A percentile compares a stretch with the other conserved stretches of the same genome.
phyloP scores from a whole-genome alignment of 2,113 vertebrate genomes.

The Fulica atra region DNA sequence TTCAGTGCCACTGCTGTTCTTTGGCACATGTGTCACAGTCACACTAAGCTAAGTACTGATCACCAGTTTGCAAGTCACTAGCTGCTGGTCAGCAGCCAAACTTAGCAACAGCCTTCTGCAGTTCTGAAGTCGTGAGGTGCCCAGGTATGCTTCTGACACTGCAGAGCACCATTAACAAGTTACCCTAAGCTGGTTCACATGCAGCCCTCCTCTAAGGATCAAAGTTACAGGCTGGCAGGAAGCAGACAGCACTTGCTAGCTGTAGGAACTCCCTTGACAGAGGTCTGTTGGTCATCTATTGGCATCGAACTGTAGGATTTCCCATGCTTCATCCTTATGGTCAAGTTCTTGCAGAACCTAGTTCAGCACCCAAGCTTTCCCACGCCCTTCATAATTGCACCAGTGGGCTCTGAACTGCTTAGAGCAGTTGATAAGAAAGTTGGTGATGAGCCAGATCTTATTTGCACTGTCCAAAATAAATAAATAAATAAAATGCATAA shows the following conservation, averaged over 20 bases:
- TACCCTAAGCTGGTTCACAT: not conserved
- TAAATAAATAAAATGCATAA: not conserved
- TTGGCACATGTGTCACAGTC: not conserved
- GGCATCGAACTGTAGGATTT: not conserved
- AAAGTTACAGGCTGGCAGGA: not conserved
- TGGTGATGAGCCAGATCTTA: not conserved
- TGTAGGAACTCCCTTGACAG: not conserved
- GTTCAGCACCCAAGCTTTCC: not conserved
- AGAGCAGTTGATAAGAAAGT: not conserved
- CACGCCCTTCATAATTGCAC: not conserved
- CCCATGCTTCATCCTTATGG: not conserved
- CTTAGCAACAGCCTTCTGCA: not conserved
- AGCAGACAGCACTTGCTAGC: not conserved
- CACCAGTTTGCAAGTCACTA: not conserved
- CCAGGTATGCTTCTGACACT: not conserved
- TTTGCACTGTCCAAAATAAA: not conserved
- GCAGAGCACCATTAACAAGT: not conserved
- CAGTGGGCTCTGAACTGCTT: not conserved
- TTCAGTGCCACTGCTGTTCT: not conserved
- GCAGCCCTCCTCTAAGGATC: not conserved
- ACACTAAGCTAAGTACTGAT: not conserved
- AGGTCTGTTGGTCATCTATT: fast-evolving
- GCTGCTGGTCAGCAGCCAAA: not conserved
- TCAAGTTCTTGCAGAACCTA: not conserved
- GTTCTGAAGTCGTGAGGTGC: not conserved